phyloP scores from a whole-genome alignment of 2,113 vertebrate genomes.

The Romanogobio albipinnatus region DNA sequence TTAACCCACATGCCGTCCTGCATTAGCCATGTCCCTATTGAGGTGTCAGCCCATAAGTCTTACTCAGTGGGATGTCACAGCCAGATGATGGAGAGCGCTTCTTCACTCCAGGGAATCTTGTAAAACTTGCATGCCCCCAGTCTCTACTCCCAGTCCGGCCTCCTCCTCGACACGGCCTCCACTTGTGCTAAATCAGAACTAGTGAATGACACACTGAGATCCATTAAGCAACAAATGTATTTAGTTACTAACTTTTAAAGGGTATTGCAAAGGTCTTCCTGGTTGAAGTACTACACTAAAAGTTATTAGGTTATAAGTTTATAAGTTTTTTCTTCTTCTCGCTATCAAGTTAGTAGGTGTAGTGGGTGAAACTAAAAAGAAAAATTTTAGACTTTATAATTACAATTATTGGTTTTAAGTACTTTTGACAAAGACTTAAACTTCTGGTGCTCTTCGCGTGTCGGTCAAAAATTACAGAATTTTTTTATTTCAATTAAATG shows the following conservation, averaged over 20 bases:
- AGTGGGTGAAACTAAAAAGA: background rate
- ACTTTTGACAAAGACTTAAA: background rate
- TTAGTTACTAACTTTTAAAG: constrained; percentile 62
- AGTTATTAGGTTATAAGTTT: constrained; percentile 14
- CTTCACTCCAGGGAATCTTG: constrained; percentile 70
- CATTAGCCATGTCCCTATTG: constrained; percentile 58
- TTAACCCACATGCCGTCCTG: constrained; percentile 58
- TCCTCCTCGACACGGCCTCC: constrained; percentile 45
- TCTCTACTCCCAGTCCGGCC: constrained; percentile 48
- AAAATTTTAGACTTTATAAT: background rate
- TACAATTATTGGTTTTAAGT: background rate
- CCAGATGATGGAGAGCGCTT: constrained; percentile 61
- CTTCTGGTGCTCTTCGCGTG: too few species aligned
- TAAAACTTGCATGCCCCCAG: constrained; percentile 70
- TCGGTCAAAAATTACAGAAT: too few species aligned
- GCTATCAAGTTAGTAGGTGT: background rate
- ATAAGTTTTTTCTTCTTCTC: background rate
- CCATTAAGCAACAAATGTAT: constrained; percentile 70
- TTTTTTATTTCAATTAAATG: too few species aligned
- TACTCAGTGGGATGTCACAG: constrained; percentile 56
- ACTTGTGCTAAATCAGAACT: constrained; percentile 63
- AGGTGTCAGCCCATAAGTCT: constrained; percentile 69
- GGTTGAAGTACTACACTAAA: constrained; percentile 46
- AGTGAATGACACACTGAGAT: constrained; percentile 59
- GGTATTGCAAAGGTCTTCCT: constrained; percentile 47